Percentiles rank a stretch among this genome's conserved stretches.
Evolutionary conservation across 2,888 invertebrate genomes (phyloP).

Genomic region (Cryptus armator): DNA sequence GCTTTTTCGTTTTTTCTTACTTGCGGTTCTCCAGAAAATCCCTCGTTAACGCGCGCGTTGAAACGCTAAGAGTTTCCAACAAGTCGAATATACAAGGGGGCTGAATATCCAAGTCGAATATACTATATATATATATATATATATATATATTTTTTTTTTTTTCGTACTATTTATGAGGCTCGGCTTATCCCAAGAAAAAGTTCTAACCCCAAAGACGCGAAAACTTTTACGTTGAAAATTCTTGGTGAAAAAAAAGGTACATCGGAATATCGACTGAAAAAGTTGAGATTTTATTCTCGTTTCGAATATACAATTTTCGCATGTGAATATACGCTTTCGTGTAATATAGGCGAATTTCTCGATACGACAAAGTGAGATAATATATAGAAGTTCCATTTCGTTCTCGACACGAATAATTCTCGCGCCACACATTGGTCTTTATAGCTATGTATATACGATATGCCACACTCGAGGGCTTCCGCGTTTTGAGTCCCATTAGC

Average conservation of each 20-base stretch:
- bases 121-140: conserved; percentile 22
- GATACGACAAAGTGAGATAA: not conserved
- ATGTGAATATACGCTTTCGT: conserved; percentile 4
- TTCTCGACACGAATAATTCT: conserved; percentile 30
- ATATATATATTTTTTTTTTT: not conserved
- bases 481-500: conserved; percentile 81
- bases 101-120: no score
- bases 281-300: not conserved
- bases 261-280: not conserved
- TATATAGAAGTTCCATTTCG: not conserved
- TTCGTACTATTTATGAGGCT: conserved; percentile 12
- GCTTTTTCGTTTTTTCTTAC: conserved; percentile 5
- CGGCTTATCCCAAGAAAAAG: conserved; percentile 9
- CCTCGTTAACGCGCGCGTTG: conserved; percentile 52
- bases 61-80: conserved; percentile 45
- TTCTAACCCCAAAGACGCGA: not conserved
- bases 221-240: not conserved
- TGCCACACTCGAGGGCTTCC: conserved; percentile 75
- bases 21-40: conserved; percentile 53
- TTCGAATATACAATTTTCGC: not conserved
- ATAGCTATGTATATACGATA: not conserved
- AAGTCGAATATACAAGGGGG: conserved; percentile 32
- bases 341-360: not conserved
- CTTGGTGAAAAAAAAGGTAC: not conserved
- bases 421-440: conserved; percentile 2